Evolutionary conservation across 2,797 vertebrate genomes (phyloP).

Genomic region (Epinephelus awoara): DNA sequence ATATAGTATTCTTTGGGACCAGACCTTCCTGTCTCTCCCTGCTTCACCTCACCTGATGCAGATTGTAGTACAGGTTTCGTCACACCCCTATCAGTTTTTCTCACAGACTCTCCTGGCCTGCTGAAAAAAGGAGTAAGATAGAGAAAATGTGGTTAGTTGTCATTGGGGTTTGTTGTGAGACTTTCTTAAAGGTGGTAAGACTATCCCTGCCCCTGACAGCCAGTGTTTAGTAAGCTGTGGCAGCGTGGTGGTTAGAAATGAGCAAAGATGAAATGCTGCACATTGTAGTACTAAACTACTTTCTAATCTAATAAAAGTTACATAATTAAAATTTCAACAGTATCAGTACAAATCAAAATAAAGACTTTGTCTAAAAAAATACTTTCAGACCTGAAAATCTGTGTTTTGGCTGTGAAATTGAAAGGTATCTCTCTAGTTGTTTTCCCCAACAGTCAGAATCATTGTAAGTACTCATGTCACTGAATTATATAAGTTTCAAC

Average conservation of each 20-base stretch:
- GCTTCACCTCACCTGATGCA: background rate
- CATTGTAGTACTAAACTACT: background rate
- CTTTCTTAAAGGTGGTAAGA: background rate
- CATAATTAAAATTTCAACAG: background rate
- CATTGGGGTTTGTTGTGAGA: background rate
- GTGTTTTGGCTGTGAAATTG: background rate
- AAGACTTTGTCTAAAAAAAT: background rate
- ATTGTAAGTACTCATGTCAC: too few species aligned
- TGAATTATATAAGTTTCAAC: too few species aligned
- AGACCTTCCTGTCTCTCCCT: background rate
- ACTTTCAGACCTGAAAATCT: background rate
- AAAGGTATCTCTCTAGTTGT: too few species aligned
- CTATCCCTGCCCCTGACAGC: background rate
- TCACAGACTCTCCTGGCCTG: too few species aligned
- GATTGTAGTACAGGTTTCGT: too few species aligned
- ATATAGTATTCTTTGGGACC: background rate
- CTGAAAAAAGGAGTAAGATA: too few species aligned
- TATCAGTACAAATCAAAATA: background rate
- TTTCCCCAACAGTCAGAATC: too few species aligned
- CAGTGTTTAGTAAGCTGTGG: background rate
- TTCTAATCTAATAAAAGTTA: background rate
- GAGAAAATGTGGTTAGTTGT: background rate
- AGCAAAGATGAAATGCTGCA: background rate
- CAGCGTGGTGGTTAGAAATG: background rate
- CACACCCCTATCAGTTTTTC: too few species aligned